Percentiles rank a stretch among this genome's conserved stretches.
Evolutionary conservation across 2,797 vertebrate species (phyloP).

Genomic region (Premnoplex brunnescens): DNA sequence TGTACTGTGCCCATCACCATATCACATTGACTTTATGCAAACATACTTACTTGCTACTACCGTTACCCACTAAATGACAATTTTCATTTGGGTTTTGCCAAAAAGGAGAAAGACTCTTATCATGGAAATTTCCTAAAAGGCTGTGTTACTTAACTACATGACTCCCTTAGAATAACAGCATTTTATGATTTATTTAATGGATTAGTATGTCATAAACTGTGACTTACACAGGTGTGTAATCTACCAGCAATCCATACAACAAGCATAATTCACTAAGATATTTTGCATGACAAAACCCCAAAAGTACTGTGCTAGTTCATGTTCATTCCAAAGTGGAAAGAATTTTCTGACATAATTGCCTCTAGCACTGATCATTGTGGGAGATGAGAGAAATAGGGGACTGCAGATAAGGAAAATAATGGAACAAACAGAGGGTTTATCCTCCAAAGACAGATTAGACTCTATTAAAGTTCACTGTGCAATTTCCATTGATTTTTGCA

Average conservation of each 20-base stretch:
- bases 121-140: background rate
- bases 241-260: background rate
- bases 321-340: background rate
- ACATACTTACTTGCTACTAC: background rate
- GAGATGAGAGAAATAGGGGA: background rate
- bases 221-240: background rate
- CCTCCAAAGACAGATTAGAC: background rate
- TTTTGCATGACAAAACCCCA: background rate
- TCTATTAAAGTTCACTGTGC: background rate
- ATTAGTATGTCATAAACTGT: background rate
- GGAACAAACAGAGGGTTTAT: background rate
- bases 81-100: background rate
- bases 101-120: background rate
- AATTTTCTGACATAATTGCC: background rate
- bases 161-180: background rate
- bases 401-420: background rate
- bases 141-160: background rate
- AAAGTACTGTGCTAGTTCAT: background rate
- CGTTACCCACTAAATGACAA: background rate
- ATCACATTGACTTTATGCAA: background rate
- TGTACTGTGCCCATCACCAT: background rate
- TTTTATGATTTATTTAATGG: background rate
- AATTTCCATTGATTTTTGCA: background rate
- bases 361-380: background rate
- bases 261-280: background rate